Evolutionary conservation across 1,140 invertebrate species (phyloP).

Genomic region (Ceratitis capitata): DNA sequence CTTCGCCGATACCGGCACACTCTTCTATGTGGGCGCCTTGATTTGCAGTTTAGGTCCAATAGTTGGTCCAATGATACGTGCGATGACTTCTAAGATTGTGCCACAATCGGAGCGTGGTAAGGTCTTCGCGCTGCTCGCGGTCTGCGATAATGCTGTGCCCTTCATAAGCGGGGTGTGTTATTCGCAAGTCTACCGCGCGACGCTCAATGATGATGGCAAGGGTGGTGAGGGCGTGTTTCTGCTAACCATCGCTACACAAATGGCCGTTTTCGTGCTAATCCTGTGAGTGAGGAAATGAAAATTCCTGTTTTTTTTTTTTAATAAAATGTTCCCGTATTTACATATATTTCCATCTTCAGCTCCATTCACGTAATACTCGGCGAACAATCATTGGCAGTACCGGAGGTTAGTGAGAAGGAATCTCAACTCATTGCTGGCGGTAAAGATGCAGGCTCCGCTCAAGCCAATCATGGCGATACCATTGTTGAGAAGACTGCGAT

Average conservation of each 20-base stretch:
- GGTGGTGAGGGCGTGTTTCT: conserved; percentile 72
- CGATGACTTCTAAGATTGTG: conserved; percentile 79
- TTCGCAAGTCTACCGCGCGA: conserved; percentile 75
- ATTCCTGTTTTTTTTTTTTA: conserved; percentile 39
- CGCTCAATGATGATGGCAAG: conserved; percentile 67
- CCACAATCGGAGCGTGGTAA: conserved; percentile 77
- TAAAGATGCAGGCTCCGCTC: background rate
- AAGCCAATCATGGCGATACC: background rate
- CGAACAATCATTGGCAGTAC: conserved; percentile 52
- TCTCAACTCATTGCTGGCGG: conserved; percentile 48
- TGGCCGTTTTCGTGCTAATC: conserved; percentile 70
- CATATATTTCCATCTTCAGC: conserved; percentile 48
- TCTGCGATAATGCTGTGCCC: conserved; percentile 80
- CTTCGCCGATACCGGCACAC: conserved; percentile 66
- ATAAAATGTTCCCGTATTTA: background rate
- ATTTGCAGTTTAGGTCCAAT: conserved; percentile 77
- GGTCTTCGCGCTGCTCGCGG: conserved; percentile 77
- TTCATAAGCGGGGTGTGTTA: conserved; percentile 76
- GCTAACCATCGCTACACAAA: conserved; percentile 75
- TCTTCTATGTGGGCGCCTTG: conserved; percentile 75
- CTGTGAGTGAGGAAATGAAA: conserved; percentile 68
- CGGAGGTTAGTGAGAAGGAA: conserved; percentile 55
- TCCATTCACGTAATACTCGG: conserved; percentile 58
- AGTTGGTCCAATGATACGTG: conserved; percentile 77
- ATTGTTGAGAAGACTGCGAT: background rate